phyloP scores from a whole-genome alignment of 2,888 invertebrate genomes.

The Cosmia trapezina region DNA sequence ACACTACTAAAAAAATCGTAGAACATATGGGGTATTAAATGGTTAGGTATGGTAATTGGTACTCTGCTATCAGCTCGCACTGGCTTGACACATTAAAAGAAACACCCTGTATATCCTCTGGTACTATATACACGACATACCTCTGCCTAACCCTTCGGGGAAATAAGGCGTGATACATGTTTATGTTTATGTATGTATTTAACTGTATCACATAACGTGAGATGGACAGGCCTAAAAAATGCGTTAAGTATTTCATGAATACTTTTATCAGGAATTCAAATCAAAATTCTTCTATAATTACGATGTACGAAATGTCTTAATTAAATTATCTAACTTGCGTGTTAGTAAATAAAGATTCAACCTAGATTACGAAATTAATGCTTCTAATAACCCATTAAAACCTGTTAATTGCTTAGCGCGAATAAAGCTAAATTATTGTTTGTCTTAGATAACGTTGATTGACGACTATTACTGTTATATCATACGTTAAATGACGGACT shows the following conservation, averaged over 20 bases:
- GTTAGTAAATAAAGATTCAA: slow-evolving; percentile 14
- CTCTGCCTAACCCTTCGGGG: background rate
- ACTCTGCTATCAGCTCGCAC: too few species aligned
- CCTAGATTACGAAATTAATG: slow-evolving; percentile 12
- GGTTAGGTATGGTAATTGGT: too few species aligned
- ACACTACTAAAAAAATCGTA: too few species aligned
- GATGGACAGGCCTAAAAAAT: too few species aligned
- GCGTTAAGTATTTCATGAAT: too few species aligned
- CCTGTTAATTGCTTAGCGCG: slow-evolving; percentile 36
- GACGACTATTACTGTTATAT: slow-evolving; percentile 8
- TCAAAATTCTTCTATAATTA: slow-evolving; percentile 4
- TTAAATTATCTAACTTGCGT: slow-evolving; percentile 25
- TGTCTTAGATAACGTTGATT: slow-evolving; percentile 28
- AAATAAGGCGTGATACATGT: background rate
- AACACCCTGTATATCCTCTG: too few species aligned
- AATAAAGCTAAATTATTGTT: slow-evolving; percentile 25
- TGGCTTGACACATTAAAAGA: too few species aligned
- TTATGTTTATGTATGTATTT: background rate
- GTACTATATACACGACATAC: too few species aligned
- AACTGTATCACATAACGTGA: too few species aligned
- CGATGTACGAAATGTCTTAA: slow-evolving; percentile 4
- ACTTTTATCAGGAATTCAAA: background rate
- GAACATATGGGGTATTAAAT: too few species aligned
- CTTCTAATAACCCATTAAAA: slow-evolving; percentile 10
- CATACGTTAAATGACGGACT: slow-evolving; percentile 10